Conservation (phyloP, 2,797 vertebrate species). For the Artibeus jamaicensis region DNA sequence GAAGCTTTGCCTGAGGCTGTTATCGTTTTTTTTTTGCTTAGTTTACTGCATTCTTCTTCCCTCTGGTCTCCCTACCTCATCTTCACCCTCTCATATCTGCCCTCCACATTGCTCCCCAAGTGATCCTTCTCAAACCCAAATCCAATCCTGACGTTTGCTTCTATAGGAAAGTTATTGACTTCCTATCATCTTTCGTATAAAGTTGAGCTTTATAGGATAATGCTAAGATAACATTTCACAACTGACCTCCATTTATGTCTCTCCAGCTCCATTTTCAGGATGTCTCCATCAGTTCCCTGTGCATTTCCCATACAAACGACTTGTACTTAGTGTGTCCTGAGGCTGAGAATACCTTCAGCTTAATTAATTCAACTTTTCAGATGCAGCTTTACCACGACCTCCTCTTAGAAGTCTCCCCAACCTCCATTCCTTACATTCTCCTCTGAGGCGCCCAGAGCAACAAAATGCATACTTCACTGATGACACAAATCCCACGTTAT, state of each 20-base stretch:
- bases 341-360: background rate
- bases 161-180: background rate
- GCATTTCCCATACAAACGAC: background rate
- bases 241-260: background rate
- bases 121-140: background rate
- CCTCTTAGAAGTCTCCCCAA: background rate
- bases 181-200: background rate
- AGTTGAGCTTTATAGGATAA: background rate
- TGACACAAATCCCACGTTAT: background rate
- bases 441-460: background rate
- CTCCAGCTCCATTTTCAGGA: background rate
- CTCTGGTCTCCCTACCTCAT: background rate
- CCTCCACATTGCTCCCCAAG: background rate
- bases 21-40: background rate
- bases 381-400: background rate
- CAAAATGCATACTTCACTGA: background rate
- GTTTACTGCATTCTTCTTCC: background rate
- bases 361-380: background rate
- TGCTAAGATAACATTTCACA: background rate
- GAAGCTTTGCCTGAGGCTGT: background rate
- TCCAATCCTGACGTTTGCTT: background rate
- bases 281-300: background rate
- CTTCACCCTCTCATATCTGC: background rate
- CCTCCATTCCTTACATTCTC: background rate
- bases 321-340: background rate